Percentiles rank a stretch among this genome's conserved stretches.
Conservation (phyloP, 2,888 invertebrate species). For the Lasioglossum calceatum region DNA sequence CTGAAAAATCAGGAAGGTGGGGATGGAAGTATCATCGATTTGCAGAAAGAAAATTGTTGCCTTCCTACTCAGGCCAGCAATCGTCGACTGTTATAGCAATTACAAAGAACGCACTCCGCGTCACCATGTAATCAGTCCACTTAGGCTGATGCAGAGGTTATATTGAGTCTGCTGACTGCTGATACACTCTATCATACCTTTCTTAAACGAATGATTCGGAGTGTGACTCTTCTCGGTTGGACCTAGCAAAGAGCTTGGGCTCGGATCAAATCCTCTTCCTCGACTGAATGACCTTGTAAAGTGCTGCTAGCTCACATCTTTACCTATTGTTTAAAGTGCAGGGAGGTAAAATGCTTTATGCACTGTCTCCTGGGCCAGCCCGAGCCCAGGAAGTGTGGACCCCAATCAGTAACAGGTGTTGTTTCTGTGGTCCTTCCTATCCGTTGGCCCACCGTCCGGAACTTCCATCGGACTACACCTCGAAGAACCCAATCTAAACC, state of each 20-base stretch:
- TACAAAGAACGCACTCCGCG: neutral
- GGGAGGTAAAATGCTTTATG: too few species aligned
- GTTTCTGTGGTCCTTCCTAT: too few species aligned
- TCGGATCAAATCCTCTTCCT: too few species aligned
- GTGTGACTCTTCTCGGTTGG: neutral
- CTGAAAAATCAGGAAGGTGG: neutral
- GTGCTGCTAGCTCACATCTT: too few species aligned
- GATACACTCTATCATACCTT: neutral
- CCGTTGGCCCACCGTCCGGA: too few species aligned
- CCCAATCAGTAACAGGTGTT: too few species aligned
- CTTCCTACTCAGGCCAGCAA: neutral
- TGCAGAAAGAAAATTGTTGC: neutral
- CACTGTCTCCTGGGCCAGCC: too few species aligned
- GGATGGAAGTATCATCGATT: neutral
- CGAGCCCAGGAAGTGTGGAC: too few species aligned
- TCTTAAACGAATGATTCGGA: neutral
- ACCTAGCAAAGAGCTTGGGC: neutral
- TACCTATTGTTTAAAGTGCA: too few species aligned
- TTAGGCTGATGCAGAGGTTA: neutral
- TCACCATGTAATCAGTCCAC: neutral
- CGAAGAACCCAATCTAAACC: neutral
- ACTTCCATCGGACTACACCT: too few species aligned
- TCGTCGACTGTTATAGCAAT: neutral
- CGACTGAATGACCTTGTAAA: too few species aligned
- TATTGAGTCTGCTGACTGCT: neutral